Conservation (phyloP, 2,888 invertebrate species). For the Creontiades dilutus region DNA sequence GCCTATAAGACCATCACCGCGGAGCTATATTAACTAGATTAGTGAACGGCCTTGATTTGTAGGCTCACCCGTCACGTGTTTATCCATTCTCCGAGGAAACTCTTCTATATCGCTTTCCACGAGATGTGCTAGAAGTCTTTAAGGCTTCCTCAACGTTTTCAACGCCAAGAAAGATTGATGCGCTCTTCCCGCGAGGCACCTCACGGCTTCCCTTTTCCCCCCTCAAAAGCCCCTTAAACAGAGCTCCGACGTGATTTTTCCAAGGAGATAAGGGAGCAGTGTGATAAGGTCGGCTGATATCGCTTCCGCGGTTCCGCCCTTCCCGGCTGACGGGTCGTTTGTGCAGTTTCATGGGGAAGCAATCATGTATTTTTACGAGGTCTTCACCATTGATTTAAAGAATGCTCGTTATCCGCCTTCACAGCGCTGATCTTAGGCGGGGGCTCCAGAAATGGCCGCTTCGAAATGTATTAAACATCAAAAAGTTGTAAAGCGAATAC, state of each 20-base stretch:
- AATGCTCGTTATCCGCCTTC: slow-evolving; percentile 2
- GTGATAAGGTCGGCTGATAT: slow-evolving; percentile 62
- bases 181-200: slow-evolving; percentile 37
- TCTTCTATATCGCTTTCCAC: slow-evolving; percentile 8
- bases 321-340: not conserved
- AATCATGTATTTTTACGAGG: slow-evolving; percentile 50
- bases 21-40: slow-evolving; percentile 33
- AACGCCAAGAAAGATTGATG: slow-evolving; percentile 62
- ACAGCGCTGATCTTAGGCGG: not conserved
- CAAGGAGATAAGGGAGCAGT: slow-evolving; percentile 21
- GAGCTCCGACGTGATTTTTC: slow-evolving; percentile 56
- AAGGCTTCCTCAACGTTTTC: slow-evolving; percentile 47
- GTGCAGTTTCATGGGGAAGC: slow-evolving; percentile 63
- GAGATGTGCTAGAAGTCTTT: slow-evolving; percentile 46
- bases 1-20: not conserved
- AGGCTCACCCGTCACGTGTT: slow-evolving; percentile 17
- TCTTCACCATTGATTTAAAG: slow-evolving; percentile 8
- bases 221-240: slow-evolving; percentile 29
- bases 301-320: slow-evolving; percentile 37
- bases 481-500: too few species aligned
- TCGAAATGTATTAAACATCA: too few species aligned
- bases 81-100: not conserved
- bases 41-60: slow-evolving; percentile 32
- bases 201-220: not conserved
- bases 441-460: not conserved